Evolutionary conservation across 2,797 vertebrate species (phyloP).

Genomic region (Gymnopithys bicolor): DNA sequence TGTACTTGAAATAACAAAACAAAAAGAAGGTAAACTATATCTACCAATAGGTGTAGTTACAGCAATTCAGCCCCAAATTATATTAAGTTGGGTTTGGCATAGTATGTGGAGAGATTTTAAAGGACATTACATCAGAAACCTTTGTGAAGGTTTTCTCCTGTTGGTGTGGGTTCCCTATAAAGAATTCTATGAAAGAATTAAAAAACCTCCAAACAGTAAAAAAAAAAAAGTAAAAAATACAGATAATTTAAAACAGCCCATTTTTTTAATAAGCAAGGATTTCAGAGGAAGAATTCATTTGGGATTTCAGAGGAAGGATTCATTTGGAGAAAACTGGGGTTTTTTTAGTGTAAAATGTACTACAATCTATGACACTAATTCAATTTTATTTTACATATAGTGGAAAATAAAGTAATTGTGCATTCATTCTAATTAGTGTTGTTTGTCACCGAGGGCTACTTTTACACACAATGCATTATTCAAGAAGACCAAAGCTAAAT

Average conservation of each 20-base stretch:
- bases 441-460: not conserved
- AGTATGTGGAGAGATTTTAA: not conserved
- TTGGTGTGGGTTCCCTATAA: not conserved
- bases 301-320: not conserved
- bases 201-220: not conserved
- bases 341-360: not conserved
- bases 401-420: not conserved
- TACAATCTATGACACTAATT: not conserved
- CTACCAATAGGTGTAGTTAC: not conserved
- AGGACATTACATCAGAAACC: not conserved
- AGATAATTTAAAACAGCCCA: fast-evolving
- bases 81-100: not conserved
- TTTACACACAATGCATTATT: not conserved
- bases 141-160: not conserved
- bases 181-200: not conserved
- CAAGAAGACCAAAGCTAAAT: not conserved
- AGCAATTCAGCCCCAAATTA: not conserved
- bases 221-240: not conserved
- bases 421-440: not conserved
- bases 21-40: not conserved
- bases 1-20: not conserved
- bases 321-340: not conserved
- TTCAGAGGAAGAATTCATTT: not conserved
- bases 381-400: not conserved
- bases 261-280: not conserved